These are phyloP conservation scores for Erpornis zantholeuca DNA, from an alignment of 2,113 vertebrate genomes.

Conservation along the genomic window DNA sequence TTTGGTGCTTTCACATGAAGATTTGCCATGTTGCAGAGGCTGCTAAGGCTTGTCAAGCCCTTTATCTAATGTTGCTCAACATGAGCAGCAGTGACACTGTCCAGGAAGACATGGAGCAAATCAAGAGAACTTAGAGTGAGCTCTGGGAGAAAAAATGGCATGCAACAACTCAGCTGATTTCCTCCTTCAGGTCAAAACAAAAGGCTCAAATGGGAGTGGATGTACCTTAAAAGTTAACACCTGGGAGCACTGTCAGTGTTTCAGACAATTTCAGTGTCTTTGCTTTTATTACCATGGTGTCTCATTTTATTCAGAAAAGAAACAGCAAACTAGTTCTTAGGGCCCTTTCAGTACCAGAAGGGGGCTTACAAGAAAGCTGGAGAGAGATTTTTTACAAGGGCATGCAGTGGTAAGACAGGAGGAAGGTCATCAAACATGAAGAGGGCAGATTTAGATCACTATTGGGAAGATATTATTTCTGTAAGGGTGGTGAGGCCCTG, in stretches of 20 bases:
- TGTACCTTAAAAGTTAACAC: not conserved
- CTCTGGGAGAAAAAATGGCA: not conserved
- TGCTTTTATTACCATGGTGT: not conserved
- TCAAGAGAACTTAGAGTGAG: not conserved
- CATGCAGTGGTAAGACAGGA: too few relatives aligned
- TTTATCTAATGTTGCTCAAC: not conserved
- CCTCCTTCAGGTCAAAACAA: not conserved
- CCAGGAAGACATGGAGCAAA: not conserved
- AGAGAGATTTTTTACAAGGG: not conserved
- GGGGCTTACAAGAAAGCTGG: not conserved
- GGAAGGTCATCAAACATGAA: not conserved
- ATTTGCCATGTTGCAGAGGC: not conserved
- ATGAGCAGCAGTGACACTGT: not conserved
- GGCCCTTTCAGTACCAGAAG: not conserved
- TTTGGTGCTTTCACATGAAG: not conserved
- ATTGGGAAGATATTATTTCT: not conserved
- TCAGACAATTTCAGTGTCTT: not conserved
- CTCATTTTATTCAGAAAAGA: not conserved
- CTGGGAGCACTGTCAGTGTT: not conserved
- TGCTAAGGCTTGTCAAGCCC: not conserved
- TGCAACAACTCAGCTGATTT: accelerated
- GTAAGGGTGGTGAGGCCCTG: not conserved
- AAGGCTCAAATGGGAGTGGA: not conserved
- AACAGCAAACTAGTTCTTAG: not conserved
- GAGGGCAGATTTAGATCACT: not conserved